Conservation (phyloP, 2,797 vertebrate genomes). For the Lycodopsis pacificus region DNA sequence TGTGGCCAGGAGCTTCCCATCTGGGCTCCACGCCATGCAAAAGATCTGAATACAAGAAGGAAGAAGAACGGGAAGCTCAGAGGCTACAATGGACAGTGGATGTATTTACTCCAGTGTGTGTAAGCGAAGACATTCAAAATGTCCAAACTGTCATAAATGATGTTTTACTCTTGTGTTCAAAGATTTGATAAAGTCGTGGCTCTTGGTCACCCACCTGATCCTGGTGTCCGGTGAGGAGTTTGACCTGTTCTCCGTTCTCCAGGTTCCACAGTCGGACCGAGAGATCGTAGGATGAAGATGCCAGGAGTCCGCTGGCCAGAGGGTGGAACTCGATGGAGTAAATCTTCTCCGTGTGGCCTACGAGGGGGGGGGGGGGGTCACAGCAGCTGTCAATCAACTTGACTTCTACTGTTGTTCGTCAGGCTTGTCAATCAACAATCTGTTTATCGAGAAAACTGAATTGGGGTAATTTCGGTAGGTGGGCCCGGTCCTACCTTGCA, state of each 20-base stretch:
- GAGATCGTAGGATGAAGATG: conserved; percentile 95
- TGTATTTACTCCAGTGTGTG: background rate
- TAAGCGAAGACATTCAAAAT: background rate
- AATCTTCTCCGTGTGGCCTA: conserved; percentile 97
- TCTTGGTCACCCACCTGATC: conserved; percentile 88
- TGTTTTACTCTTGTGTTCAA: background rate
- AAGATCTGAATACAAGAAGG: conserved; percentile 88
- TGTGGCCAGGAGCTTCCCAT: conserved; percentile 91
- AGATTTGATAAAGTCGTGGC: background rate
- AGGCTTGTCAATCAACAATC: background rate
- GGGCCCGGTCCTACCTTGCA: conserved; percentile 82
- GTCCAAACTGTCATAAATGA: background rate
- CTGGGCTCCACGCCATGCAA: conserved; percentile 92
- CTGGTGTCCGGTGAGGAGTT: conserved; percentile 88
- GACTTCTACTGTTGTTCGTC: background rate
- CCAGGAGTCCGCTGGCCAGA: conserved; percentile 87
- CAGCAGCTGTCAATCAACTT: conserved; percentile 29
- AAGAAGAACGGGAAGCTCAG: background rate
- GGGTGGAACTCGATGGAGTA: conserved; percentile 96
- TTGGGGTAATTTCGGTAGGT: background rate
- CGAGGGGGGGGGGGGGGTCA: background rate
- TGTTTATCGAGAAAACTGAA: background rate
- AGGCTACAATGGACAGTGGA: background rate
- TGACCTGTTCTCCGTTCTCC: conserved; percentile 76
- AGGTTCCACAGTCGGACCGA: conserved; percentile 92